Evolutionary conservation across 2,797 vertebrate species (phyloP), one percentile per base, ranked within the genome.

Genomic region (Eupleurogrammus muticus): DNA sequence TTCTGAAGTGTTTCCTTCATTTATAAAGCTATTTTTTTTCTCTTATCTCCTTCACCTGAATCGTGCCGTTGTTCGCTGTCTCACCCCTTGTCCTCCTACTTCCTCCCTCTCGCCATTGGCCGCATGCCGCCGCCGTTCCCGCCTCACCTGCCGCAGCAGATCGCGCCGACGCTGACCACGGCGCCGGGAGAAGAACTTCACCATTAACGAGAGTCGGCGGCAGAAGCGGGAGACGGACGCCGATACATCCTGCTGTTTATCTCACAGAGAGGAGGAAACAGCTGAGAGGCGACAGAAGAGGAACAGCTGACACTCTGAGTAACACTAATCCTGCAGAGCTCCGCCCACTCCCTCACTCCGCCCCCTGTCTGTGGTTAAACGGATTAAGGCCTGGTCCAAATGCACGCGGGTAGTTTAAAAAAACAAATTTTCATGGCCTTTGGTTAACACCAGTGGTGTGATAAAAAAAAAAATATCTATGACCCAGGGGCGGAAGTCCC

Each of bases 111-210:
- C 69, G 44, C 61, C 54, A 1, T 77, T 21, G 1, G 57, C 4
- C 9, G 7, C 9, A 9, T 21, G 67, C 3, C 46, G 23, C 21
- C 69, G 75, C 66, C 55, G 62, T 48, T 73, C 63, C 50, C 75
- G 66, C 81, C 75, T 79, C 72, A 83, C 86, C 68, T 73, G 81
- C 52, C 83, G 66, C 54, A 83, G 73, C 66, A 67, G 70, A 65
- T 79, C 40, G 1, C 59, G 71, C 13, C 20, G 23, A 1, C 66
- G 60, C 19, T 13, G 54, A 32, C 64, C 47, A 14, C 16, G 48
- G 56, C 65, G 35, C 10, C 42, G 53, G 8, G 36, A 23, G 1
- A 54, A 35, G 44, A 82, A 83, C 12, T 76, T 88, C 64, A 90
- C 89, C 89, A 84, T 87, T 77, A 79, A 32, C 20, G 16, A 0